These are phyloP conservation scores for Drosophila erecta DNA, from an alignment of 1,140 invertebrate genomes.

Conservation along the genomic window DNA sequence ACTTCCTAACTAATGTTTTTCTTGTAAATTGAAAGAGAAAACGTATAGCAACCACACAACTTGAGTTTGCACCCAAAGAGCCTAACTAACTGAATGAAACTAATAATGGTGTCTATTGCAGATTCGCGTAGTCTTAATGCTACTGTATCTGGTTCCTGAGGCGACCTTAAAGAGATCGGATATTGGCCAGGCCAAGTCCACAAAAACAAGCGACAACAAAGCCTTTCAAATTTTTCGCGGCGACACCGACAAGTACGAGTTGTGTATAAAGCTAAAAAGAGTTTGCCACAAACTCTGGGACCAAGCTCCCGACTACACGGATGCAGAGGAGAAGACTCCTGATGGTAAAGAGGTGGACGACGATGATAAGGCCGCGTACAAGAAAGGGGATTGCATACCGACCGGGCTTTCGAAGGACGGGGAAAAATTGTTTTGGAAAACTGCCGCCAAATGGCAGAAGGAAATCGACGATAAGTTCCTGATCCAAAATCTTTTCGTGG, in stretches of 20 bases:
- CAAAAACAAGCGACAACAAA: not conserved
- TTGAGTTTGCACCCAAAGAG: too few species aligned
- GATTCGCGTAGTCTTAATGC: too few species aligned
- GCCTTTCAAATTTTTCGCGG: not conserved
- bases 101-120: too few species aligned
- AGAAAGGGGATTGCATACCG: slow-evolving; percentile 26
- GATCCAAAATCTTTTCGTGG: slow-evolving; percentile 9
- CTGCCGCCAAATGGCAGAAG: slow-evolving; percentile 21
- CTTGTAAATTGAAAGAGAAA: too few species aligned
- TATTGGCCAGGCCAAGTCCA: not conserved
- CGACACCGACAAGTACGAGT: slow-evolving; percentile 13
- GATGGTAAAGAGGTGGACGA: not conserved
- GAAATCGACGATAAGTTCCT: slow-evolving; percentile 30
- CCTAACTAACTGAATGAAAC: too few species aligned
- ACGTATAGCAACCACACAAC: too few species aligned
- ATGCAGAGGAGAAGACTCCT: not conserved
- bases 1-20: too few species aligned
- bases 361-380: not conserved
- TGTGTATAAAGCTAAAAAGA: slow-evolving; percentile 43
- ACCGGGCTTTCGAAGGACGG: not conserved
- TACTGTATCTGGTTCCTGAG: not conserved
- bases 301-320: not conserved
- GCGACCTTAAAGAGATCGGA: not conserved
- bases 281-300: slow-evolving; percentile 40
- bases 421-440: slow-evolving; percentile 5